Conservation (phyloP, 2,113 vertebrate species). For the Egretta garzetta region DNA sequence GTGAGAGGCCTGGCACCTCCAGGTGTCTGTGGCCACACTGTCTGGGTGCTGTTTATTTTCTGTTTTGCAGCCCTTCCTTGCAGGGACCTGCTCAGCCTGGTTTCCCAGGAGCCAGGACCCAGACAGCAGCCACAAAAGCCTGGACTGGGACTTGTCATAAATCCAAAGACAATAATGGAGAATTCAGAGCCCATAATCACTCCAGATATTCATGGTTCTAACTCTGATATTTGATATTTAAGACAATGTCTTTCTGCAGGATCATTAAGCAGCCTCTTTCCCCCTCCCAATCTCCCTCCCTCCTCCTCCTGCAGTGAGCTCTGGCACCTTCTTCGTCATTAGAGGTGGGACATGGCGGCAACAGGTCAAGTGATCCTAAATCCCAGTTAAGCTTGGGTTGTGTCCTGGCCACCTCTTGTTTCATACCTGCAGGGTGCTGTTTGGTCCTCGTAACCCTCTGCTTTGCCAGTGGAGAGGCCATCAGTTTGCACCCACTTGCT, state of each 20-base stretch:
- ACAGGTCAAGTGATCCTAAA: background rate
- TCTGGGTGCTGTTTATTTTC: background rate
- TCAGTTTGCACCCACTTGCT: background rate
- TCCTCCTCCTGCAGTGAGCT: background rate
- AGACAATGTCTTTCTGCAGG: background rate
- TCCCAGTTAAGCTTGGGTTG: background rate
- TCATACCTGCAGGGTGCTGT: background rate
- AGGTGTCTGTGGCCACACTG: background rate
- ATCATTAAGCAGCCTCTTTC: background rate
- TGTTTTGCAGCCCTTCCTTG: background rate
- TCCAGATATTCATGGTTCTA: conserved; percentile 10
- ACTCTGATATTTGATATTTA: conserved; percentile 3
- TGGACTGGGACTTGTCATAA: background rate
- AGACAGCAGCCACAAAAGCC: background rate
- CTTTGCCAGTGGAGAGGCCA: background rate
- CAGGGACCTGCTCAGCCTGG: background rate
- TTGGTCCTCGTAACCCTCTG: background rate
- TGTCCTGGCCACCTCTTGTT: background rate
- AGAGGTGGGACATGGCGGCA: background rate
- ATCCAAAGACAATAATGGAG: conserved; percentile 23
- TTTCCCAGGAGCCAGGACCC: background rate
- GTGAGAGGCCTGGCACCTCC: background rate
- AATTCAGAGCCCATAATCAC: background rate
- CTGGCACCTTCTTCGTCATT: background rate
- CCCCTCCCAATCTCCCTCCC: background rate